These are phyloP conservation scores for Cariama cristata DNA, from an alignment of 2,113 vertebrate species.

Conservation along the genomic window DNA sequence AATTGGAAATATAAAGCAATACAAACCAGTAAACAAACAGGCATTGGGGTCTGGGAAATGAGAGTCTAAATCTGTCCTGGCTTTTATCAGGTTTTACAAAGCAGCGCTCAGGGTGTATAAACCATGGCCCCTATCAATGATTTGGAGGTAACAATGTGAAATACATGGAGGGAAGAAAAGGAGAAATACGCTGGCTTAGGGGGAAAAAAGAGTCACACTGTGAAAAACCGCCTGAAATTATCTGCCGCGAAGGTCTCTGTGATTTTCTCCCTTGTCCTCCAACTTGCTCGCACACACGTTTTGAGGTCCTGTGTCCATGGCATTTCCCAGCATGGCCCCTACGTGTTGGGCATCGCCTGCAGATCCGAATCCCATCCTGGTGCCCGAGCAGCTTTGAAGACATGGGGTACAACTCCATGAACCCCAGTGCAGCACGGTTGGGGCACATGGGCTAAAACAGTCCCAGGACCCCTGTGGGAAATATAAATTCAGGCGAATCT, in stretches of 20 bases:
- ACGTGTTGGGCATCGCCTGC: fast-evolving
- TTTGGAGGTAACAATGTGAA: not conserved
- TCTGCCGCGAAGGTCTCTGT: not conserved
- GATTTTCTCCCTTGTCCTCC: not conserved
- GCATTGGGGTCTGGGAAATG: not conserved
- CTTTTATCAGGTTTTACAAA: constrained; percentile 1
- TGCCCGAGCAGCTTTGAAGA: not conserved
- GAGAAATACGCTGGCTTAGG: not conserved
- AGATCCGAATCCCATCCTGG: fast-evolving
- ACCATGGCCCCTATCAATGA: not conserved
- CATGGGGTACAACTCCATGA: not conserved
- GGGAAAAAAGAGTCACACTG: fast-evolving
- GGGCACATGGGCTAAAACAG: not conserved
- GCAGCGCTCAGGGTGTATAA: fast-evolving
- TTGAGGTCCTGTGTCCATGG: not conserved
- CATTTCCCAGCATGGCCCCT: not conserved
- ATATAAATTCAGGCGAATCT: not conserved
- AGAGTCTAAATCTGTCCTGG: not conserved
- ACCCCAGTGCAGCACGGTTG: fast-evolving
- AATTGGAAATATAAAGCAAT: constrained; percentile 31
- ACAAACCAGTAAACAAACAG: not conserved
- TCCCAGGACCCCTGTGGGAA: not conserved
- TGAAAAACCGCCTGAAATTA: not conserved
- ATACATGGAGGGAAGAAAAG: not conserved
- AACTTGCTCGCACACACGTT: fast-evolving